Evolutionary conservation across 2,797 vertebrate genomes (phyloP), one percentile per base, ranked within the genome.

Genomic region (Amniataba percoides): DNA sequence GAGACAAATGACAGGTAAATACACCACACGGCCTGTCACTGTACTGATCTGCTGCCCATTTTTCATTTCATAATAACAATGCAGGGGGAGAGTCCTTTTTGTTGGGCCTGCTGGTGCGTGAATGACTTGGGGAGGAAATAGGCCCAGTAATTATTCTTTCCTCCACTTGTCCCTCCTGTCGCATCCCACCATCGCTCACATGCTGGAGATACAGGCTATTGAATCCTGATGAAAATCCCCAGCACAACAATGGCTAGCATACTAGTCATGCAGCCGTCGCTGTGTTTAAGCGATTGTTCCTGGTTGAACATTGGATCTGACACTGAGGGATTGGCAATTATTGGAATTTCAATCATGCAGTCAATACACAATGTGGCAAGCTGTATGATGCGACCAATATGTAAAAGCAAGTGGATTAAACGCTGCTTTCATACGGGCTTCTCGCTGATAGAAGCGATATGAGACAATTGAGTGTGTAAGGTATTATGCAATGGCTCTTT

Each of bases 1-100:
- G 86, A 92, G 91, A 94, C 86, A 93, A 92, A 93, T 85, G 91
- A 91, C 89, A 88, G 90, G 92, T 92, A 91, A 93, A 92, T 88
- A 92, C 83, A 90, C 73, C 86, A 79, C 88, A 86, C 87, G 21
- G 87, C 76, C 87, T 85, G 89, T 90, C 92, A 81, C 79, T 52
- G 80, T 45, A 71, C 84, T 80, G 83, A 90, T 88, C 85, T 53
- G 70, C 67, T 51, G 81, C 77, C 87, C 77, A 90, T 92, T 90
- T 91, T 89, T 93, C 90, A 93, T 92, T 87, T 90, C 71, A 79
- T 91, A 90, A 93, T 86, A 92, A 93, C 91, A 93, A 91, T 91
- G 86, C 83, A 53, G 69, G 74, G 68, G 80, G 80, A 84, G 84
- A 83, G 82, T 82, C 77, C 80, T 86, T 79, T 83, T 80, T 71